These are phyloP conservation scores for Oreonectes daqikongensis DNA, from an alignment of 2,797 vertebrate species.

Conservation along the genomic window DNA sequence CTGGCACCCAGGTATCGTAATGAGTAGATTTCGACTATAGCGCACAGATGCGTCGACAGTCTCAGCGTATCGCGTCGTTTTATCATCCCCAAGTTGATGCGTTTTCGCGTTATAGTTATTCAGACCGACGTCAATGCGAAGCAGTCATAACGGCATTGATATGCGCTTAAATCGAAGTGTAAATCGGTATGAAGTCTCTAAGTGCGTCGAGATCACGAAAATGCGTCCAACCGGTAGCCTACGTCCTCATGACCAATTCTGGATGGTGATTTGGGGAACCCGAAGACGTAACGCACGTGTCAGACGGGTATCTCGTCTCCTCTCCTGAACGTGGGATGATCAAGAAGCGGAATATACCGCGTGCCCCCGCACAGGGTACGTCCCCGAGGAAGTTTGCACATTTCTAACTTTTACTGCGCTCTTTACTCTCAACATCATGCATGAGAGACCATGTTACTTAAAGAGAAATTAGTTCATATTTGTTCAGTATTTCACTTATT, in stretches of 20 bases:
- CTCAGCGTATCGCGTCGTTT: background rate
- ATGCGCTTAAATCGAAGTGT: background rate
- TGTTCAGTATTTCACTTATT: no score
- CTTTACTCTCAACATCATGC: background rate
- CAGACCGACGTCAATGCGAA: constrained; percentile 23
- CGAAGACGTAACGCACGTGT: constrained; percentile 47
- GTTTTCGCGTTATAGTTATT: constrained; percentile 24
- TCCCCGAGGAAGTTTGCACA: constrained; percentile 35
- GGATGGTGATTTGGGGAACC: constrained; percentile 43
- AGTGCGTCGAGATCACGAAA: constrained; percentile 11
- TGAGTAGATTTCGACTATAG: background rate
- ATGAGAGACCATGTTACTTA: background rate
- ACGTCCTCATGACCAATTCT: constrained; percentile 48
- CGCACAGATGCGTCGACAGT: background rate
- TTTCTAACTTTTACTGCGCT: constrained; percentile 8
- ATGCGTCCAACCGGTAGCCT: constrained; percentile 50
- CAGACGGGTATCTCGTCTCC: constrained; percentile 27
- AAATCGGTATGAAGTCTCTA: constrained; percentile 22
- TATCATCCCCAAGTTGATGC: background rate
- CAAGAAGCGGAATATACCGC: constrained; percentile 27
- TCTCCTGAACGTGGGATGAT: constrained; percentile 40
- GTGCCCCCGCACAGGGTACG: constrained; percentile 28
- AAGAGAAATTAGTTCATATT: background rate
- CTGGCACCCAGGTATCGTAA: background rate
- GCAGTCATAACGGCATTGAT: constrained; percentile 6